Evolutionary conservation across 2,888 invertebrate species (phyloP), one percentile per base, ranked within the genome.

Genomic region (Strigamia transsilvanica): DNA sequence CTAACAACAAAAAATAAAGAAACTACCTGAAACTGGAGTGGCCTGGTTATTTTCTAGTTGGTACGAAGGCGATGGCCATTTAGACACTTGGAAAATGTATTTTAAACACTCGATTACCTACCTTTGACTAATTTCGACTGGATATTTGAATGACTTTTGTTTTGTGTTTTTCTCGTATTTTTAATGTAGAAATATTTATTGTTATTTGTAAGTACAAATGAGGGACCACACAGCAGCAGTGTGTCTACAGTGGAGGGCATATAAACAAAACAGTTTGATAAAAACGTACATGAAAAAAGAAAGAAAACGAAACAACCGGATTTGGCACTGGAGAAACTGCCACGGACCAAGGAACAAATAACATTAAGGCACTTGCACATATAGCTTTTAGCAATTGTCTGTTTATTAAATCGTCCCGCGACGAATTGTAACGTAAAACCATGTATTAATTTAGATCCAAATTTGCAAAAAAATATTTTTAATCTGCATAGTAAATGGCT

Each of bases 361-460:
- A 80, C 80, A 80, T 80, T 80, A 80, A 80, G 80, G 80, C 80
- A 80, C 80, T 80, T 80, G 80, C 80, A 80, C 80, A 80, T 80
- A 18, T 56, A 80, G 80, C 80, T 51, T 56, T 56, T 56, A 18
- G 15, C 15, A 56, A 56, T 56, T 56, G 80, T 38, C 7, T 41
- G 7, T 27, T n/a, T n/a, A 34, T 41, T 27, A 38, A 79, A 42
- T 79, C 42, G n/a, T 23, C 27, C 41, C 38, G 23, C 18, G 23
- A 38, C 15, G 18, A 15, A 41, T 41, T 41, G 18, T 42, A 13
- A 42, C 38, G 38, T 15, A 77, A 73, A 77, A 77, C 15, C 21
- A 77, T 77, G 34, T 21, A 2, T 27, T 1, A n/a, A 23, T 15
- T 34, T 23, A 27, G 13, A 18, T 18, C 73, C 12, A 10, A 23